Base-by-base conservation (phyloP, 2,797 vertebrate genomes). In the Acanthiza pusilla region DNA sequence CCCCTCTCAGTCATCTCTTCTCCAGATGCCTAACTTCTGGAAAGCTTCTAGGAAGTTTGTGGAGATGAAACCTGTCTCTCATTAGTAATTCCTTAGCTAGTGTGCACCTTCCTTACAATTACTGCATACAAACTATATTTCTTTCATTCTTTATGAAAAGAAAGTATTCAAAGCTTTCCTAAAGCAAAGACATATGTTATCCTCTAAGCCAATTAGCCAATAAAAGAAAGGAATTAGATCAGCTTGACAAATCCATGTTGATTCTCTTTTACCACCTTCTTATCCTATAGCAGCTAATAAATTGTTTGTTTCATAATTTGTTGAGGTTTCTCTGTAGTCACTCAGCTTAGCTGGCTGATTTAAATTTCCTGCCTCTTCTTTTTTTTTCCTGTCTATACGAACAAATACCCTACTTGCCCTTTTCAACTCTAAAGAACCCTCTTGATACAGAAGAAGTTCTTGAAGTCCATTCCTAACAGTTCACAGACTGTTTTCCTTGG, bases 231-330 rank as follows among this genome's bases (percentile, higher is more conserved):
- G 90, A 96, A 94, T 96, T 87, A 85, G 67, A 95, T 96, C 90
- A 91, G 93, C 75, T 62, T 87, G 53, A 93, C 81, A 95, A 96
- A 94, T 96, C 93, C 94, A 85, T 77, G 86, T 71, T 94, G 92
- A 96, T 89, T 91, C 68, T 89, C 65, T 97, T 93, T 89, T 92
- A 76, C 65, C 81, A 88, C 78, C 61, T 91, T 87, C 77, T 96
- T 92, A 92, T 87, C 67, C 91, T 87, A 77, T 85, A 85, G 78
- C 27, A 85, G 57, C 14, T 94, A 96, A 92, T 80, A 47, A 91
- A 85, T 80, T 87, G 42, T 95, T 96, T 96, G 86, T 93, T 96
- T 92, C 88, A 77, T 80, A 67, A 94, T 94, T 95, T 85, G 71
- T 85, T 1, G 17, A 85, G 86, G 75, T 91, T 91, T 83, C 65